Evolutionary conservation across 2,797 vertebrate genomes (phyloP).

Genomic region (Acanthurus tractus): DNA sequence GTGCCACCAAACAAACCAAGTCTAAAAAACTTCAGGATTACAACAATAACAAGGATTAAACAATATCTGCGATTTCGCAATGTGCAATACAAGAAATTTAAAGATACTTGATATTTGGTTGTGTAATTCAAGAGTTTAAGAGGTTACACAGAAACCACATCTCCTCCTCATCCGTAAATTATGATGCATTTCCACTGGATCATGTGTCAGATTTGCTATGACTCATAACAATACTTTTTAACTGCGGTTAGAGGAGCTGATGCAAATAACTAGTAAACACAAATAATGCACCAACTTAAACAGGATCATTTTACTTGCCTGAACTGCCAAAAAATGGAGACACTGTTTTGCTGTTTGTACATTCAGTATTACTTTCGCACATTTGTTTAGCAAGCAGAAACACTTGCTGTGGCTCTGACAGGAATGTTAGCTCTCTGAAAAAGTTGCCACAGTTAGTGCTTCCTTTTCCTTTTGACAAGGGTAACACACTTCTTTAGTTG

Average conservation of each 20-base stretch:
- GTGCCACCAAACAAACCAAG: too few species aligned
- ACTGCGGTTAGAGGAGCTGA: not conserved
- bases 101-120: not conserved
- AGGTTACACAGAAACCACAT: too few species aligned
- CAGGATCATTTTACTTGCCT: not conserved
- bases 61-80: not conserved
- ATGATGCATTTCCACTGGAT: too few species aligned
- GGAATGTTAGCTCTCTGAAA: slow-evolving; percentile 33
- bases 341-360: slow-evolving; percentile 1
- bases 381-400: slow-evolving; percentile 40
- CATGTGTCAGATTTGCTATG: too few species aligned
- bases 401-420: slow-evolving; percentile 25
- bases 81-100: not conserved
- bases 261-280: not conserved
- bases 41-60: too few species aligned
- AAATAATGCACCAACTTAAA: not conserved
- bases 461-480: slow-evolving; percentile 48
- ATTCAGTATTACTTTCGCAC: slow-evolving; percentile 17
- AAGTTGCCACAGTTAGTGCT: slow-evolving; percentile 9
- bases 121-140: too few species aligned
- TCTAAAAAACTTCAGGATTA: too few species aligned
- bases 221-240: too few species aligned
- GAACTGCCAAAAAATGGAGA: not conserved
- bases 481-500: slow-evolving; percentile 37
- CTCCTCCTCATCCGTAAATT: too few species aligned